Evolutionary conservation across 2,888 invertebrate species (phyloP).

Genomic region (Druceiella hillmani): DNA sequence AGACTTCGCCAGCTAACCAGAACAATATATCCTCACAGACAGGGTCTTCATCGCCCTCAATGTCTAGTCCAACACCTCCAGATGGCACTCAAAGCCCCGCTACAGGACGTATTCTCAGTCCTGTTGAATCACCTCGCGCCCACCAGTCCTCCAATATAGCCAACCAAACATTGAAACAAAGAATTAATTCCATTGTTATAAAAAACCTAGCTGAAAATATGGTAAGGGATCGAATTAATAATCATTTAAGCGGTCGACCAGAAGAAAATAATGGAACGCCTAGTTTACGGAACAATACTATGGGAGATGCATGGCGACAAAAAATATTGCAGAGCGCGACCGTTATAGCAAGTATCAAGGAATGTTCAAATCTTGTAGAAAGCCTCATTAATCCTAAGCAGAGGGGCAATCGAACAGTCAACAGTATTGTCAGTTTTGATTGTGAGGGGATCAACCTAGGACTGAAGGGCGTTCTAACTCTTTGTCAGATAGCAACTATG

Average conservation of each 20-base stretch:
- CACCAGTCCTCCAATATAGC: conserved; percentile 46
- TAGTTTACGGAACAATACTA: conserved; percentile 40
- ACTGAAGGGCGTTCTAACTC: conserved; percentile 78
- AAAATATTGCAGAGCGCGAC: conserved; percentile 77
- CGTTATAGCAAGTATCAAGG: conserved; percentile 73
- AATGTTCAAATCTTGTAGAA: conserved; percentile 70
- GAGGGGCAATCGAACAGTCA: conserved; percentile 37
- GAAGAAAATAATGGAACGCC: conserved; percentile 44
- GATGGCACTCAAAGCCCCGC: conserved; percentile 44
- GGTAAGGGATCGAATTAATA: conserved; percentile 47
- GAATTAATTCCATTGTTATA: conserved; percentile 82
- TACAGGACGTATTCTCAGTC: conserved; percentile 46
- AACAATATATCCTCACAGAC: conserved; percentile 31
- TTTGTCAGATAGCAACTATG: conserved; percentile 80
- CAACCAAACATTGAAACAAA: conserved; percentile 79
- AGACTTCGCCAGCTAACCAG: conserved; percentile 25
- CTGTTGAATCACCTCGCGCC: conserved; percentile 46
- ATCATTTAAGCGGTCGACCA: conserved; percentile 43
- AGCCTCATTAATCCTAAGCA: conserved; percentile 58
- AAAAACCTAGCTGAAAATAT: conserved; percentile 87
- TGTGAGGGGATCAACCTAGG: conserved; percentile 93
- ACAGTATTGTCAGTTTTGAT: conserved; percentile 75
- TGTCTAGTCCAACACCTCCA: conserved; percentile 44
- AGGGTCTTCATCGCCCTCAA: conserved; percentile 34
- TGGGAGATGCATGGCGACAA: conserved; percentile 74